A percentile compares a stretch with the other conserved stretches of the same genome.
These are phyloP conservation scores for Malurus splendens DNA, from an alignment of 2,797 vertebrate species.

Conservation along the genomic window DNA sequence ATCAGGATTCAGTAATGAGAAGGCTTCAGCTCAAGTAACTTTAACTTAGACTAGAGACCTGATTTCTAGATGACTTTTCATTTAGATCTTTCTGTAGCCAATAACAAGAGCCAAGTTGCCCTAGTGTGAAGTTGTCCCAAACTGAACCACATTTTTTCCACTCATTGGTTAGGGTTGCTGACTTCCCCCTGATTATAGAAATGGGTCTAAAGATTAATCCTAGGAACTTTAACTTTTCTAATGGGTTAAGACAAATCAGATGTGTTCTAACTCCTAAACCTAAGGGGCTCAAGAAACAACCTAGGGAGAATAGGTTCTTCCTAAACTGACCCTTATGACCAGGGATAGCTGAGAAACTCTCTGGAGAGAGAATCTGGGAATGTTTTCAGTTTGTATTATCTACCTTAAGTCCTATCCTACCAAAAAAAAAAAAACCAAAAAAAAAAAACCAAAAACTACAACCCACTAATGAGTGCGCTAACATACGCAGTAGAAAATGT, in stretches of 20 bases:
- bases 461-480: accelerated
- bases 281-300: neutral
- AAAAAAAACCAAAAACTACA: neutral
- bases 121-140: neutral
- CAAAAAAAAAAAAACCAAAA: neutral
- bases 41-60: neutral
- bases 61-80: neutral
- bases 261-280: neutral
- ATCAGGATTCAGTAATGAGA: neutral
- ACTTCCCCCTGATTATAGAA: neutral
- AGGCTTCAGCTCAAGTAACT: neutral
- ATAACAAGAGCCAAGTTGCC: neutral
- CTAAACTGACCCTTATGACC: neutral
- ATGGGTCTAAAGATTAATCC: neutral
- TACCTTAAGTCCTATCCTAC: accelerated
- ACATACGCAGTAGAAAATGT: neutral
- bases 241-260: neutral
- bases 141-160: neutral
- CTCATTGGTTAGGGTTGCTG: neutral
- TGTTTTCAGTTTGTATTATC: neutral
- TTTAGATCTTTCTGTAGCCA: neutral
- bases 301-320: neutral
- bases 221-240: neutral
- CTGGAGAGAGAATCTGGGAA: neutral
- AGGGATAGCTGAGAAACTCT: neutral